Conservation (phyloP, 1,140 invertebrate genomes). For the Sitobion miscanthi region DNA sequence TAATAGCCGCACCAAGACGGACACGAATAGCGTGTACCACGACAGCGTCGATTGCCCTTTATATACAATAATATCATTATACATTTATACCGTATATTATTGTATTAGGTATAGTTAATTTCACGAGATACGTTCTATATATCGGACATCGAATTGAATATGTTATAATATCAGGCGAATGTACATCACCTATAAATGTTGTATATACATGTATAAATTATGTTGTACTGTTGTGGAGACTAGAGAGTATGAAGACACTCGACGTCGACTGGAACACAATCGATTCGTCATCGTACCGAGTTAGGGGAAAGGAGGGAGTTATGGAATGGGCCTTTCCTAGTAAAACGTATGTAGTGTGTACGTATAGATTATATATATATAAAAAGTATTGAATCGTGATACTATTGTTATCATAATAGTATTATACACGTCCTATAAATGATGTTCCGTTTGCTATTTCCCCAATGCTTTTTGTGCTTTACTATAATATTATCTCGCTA, state of each 20-base stretch:
- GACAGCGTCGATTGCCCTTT: background rate
- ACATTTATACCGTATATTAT: background rate
- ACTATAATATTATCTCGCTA: background rate
- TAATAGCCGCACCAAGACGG: background rate
- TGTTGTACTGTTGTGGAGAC: no score
- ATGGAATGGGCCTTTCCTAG: background rate
- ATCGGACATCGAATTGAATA: background rate
- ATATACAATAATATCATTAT: background rate
- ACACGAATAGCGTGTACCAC: slow-evolving; percentile 9
- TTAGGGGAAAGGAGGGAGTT: background rate
- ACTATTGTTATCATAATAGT: slow-evolving; percentile 34
- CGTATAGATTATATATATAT: background rate
- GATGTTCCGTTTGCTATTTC: background rate
- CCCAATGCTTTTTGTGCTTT: background rate
- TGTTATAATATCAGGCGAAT: background rate
- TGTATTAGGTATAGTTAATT: background rate
- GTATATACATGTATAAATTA: background rate
- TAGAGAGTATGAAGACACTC: slow-evolving; percentile 5
- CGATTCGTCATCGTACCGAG: slow-evolving; percentile 23
- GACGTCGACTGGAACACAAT: slow-evolving; percentile 1
- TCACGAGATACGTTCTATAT: background rate
- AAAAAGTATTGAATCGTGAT: background rate
- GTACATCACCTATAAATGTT: background rate
- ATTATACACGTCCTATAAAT: background rate
- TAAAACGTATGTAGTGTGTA: background rate